These are phyloP conservation scores for Thera britannica DNA, from an alignment of 2,888 invertebrate species.

Conservation along the genomic window DNA sequence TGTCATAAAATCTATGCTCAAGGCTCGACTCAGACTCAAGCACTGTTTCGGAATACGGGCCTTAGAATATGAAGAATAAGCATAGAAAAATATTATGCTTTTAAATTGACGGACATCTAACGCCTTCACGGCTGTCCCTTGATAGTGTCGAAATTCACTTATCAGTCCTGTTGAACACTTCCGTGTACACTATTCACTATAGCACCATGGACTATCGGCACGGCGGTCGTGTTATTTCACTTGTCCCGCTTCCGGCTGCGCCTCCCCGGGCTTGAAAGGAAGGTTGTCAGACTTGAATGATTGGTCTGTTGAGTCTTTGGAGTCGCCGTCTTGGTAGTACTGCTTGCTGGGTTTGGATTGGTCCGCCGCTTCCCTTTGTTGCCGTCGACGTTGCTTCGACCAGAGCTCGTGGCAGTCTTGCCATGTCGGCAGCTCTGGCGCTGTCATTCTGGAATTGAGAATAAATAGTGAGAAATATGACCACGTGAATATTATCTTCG, in stretches of 20 bases:
- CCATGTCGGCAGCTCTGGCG: constrained; percentile 95
- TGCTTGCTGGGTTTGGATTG: constrained; percentile 67
- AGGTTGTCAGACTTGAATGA: constrained; percentile 46
- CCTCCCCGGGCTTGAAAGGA: constrained; percentile 63
- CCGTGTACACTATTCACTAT: constrained; percentile 33
- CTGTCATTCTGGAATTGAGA: constrained; percentile 87
- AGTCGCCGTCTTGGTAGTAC: constrained; percentile 52
- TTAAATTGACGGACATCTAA: constrained; percentile 1
- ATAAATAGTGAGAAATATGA: constrained; percentile 3
- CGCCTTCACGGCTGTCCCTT: constrained; percentile 1
- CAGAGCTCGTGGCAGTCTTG: constrained; percentile 99
- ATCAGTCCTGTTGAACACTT: constrained; percentile 17
- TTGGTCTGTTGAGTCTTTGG: constrained; percentile 54
- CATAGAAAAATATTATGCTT: constrained; percentile 24
- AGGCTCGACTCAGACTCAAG: too few relatives aligned
- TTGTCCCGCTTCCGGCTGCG: constrained; percentile 66
- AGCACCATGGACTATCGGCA: constrained; percentile 37
- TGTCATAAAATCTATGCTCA: too few relatives aligned
- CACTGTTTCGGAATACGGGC: too few relatives aligned
- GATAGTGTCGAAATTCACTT: background rate
- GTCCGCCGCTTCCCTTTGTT: constrained; percentile 91
- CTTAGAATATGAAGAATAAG: constrained; percentile 19
- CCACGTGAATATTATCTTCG: background rate
- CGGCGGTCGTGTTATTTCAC: constrained; percentile 72
- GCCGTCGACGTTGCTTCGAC: constrained; percentile 97